Conservation (phyloP, 1,140 invertebrate species). For the Drosophila insularis region DNA sequence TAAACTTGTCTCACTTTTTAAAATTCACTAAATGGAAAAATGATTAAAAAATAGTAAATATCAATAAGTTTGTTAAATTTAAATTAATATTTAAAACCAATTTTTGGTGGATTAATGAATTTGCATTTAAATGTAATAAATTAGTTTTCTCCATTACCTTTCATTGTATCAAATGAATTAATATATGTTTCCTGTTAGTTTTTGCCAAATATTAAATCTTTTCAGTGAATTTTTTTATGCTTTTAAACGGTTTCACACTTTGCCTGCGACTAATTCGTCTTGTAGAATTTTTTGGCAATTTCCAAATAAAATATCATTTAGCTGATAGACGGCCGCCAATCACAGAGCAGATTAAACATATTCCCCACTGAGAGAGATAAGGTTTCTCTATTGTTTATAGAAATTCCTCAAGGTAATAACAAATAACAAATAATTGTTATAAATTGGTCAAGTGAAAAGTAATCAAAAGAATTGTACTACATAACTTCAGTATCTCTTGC, state of each 20-base stretch:
- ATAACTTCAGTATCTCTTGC: background rate
- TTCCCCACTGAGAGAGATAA: slow-evolving; percentile 2
- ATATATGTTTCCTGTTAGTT: too few relatives aligned
- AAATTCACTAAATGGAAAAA: too few relatives aligned
- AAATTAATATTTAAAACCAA: too few relatives aligned
- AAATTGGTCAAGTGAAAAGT: slow-evolving; percentile 8
- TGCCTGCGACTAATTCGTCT: background rate
- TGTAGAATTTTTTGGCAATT: slow-evolving; percentile 1
- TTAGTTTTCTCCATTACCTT: too few relatives aligned
- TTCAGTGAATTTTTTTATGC: background rate
- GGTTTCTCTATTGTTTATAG: background rate
- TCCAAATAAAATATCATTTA: background rate
- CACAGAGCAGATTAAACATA: background rate
- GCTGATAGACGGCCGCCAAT: background rate
- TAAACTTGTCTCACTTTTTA: too few relatives aligned
- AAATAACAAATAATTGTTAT: slow-evolving; percentile 1
- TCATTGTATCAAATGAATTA: too few relatives aligned
- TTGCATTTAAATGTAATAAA: too few relatives aligned
- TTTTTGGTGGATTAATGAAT: too few relatives aligned
- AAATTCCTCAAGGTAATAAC: slow-evolving; percentile 4
- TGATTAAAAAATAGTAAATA: too few relatives aligned
- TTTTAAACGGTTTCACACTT: background rate
- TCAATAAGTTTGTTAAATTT: too few relatives aligned
- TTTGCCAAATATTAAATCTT: background rate
- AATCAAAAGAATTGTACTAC: background rate